Conservation (phyloP, 2,797 vertebrate genomes). For the Eleutherodactylus coqui region DNA sequence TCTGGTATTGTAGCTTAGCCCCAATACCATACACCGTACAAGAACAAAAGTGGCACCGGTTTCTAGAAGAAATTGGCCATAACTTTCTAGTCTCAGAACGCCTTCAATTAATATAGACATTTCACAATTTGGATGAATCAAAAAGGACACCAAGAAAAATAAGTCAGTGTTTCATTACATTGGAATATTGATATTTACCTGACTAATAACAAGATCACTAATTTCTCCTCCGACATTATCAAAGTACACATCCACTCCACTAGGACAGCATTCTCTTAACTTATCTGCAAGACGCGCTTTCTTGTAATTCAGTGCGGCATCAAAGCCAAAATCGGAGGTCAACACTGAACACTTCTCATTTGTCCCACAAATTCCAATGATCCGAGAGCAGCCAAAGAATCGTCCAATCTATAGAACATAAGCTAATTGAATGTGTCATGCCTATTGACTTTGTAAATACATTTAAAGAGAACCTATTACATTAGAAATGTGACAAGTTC, state of each 20-base stretch:
- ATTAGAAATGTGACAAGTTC: too few relatives aligned
- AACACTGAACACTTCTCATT: conserved; percentile 86
- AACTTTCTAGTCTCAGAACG: too few relatives aligned
- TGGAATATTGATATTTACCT: conserved; percentile 75
- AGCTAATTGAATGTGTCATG: not conserved
- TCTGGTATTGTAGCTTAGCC: too few relatives aligned
- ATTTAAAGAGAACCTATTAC: not conserved
- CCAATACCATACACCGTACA: too few relatives aligned
- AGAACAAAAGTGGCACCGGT: too few relatives aligned
- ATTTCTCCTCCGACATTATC: conserved; percentile 94
- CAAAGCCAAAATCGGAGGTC: conserved; percentile 87
- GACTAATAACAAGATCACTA: conserved; percentile 87
- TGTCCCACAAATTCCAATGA: conserved; percentile 94
- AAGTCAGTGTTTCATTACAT: not conserved
- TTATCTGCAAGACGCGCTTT: conserved; percentile 76
- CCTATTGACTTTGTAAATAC: not conserved
- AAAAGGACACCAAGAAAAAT: not conserved
- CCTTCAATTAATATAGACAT: too few relatives aligned
- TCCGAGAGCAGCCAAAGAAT: conserved; percentile 87
- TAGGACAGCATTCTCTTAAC: conserved; percentile 83
- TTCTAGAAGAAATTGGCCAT: too few relatives aligned
- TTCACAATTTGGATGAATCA: too few relatives aligned
- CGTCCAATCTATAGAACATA: conserved; percentile 80
- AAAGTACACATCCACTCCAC: conserved; percentile 92
- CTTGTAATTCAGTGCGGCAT: conserved; percentile 89